Evolutionary conservation across 1,140 invertebrate genomes (phyloP).

Genomic region (Aricia agestis): DNA sequence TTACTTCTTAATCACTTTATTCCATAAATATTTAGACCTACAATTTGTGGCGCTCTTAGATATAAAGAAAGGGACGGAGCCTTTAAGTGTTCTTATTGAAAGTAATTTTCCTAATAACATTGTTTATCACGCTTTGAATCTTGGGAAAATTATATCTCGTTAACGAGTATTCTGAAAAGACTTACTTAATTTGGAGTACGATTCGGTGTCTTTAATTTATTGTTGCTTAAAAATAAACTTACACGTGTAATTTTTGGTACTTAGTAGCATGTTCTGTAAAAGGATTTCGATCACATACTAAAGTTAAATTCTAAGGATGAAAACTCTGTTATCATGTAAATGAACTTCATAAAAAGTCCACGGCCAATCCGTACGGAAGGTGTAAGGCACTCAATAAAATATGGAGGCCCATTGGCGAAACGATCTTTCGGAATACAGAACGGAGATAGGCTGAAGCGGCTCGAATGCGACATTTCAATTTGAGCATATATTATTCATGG

Average conservation of each 20-base stretch:
- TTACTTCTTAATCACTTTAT: conserved; percentile 61
- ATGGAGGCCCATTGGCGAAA: conserved; percentile 53
- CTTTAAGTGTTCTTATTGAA: conserved; percentile 44
- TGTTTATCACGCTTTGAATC: conserved; percentile 64
- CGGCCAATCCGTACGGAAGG: not conserved
- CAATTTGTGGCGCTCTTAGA: conserved; percentile 66
- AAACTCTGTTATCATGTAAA: not conserved
- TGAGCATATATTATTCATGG: conserved; percentile 74
- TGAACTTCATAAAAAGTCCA: not conserved
- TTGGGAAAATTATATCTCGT: conserved; percentile 65
- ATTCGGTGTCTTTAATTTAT: no score
- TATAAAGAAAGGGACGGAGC: conserved; percentile 42
- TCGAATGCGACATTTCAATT: conserved; percentile 75
- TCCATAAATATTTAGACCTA: conserved; percentile 65
- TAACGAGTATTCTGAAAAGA: conserved; percentile 59
- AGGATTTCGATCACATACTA: not conserved
- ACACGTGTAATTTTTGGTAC: no score
- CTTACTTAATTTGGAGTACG: conserved; percentile 40
- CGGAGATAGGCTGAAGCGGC: conserved; percentile 59
- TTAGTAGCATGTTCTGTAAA: no score
- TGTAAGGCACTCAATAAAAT: conserved; percentile 1
- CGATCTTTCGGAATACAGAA: conserved; percentile 52
- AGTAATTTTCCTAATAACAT: conserved; percentile 68
- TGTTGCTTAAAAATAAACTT: no score
- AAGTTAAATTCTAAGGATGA: not conserved